Percentiles rank a stretch among this genome's conserved stretches.
Evolutionary conservation across 2,797 vertebrate genomes (phyloP).

Genomic region (Thunnus albacares): DNA sequence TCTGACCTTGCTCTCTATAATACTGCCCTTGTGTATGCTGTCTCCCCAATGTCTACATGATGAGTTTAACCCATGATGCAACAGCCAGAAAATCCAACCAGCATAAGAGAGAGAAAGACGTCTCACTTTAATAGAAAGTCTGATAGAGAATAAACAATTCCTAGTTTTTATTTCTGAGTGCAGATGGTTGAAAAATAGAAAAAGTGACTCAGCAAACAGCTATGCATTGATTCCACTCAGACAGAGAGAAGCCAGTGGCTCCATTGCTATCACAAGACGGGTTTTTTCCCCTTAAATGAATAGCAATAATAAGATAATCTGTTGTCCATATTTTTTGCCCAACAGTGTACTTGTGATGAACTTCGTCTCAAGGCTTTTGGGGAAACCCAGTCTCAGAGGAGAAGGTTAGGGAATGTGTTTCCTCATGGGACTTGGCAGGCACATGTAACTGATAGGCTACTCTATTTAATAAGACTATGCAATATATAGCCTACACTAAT

Average conservation of each 20-base stretch:
- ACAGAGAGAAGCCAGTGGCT: slow-evolving; percentile 53
- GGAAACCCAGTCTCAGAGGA: slow-evolving; percentile 63
- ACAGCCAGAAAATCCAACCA: slow-evolving; percentile 64
- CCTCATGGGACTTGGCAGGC: slow-evolving; percentile 49
- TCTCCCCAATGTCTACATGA: slow-evolving; percentile 70
- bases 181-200: slow-evolving; percentile 68
- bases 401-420: slow-evolving; percentile 44
- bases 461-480: slow-evolving; percentile 13
- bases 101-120: slow-evolving; percentile 43
- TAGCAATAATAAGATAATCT: slow-evolving; percentile 72
- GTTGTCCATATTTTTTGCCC: slow-evolving; percentile 63
- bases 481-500: background rate
- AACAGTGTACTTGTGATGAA: slow-evolving; percentile 71
- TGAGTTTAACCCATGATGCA: slow-evolving; percentile 78
- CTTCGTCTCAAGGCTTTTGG: slow-evolving; percentile 67
- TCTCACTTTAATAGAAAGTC: slow-evolving; percentile 44
- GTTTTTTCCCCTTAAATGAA: slow-evolving; percentile 61
- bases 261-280: slow-evolving; percentile 61
- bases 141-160: slow-evolving; percentile 56
- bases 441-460: slow-evolving; percentile 21
- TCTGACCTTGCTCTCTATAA: slow-evolving; percentile 79
- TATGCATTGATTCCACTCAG: slow-evolving; percentile 74
- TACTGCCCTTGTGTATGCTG: slow-evolving; percentile 76
- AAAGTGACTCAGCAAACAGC: slow-evolving; percentile 82
- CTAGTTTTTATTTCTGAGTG: slow-evolving; percentile 57